Conservation (phyloP, 2,797 vertebrate species). For the Tragelaphus oryx region DNA sequence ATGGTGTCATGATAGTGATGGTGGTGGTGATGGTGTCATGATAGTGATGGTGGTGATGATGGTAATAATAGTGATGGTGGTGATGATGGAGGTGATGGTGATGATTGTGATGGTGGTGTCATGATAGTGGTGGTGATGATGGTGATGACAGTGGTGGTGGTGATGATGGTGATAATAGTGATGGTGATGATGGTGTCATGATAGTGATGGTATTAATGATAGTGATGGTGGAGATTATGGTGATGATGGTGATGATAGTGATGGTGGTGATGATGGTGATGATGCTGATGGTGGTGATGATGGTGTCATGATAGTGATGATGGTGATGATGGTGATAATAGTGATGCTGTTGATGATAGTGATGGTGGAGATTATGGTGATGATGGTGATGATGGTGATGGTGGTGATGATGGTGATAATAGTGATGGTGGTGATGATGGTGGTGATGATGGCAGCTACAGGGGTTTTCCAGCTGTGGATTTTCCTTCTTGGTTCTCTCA, state of each 20-base stretch:
- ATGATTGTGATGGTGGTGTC: accelerated
- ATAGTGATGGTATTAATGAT: too few relatives aligned
- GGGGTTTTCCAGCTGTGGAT: background rate
- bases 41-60: too few relatives aligned
- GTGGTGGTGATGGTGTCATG: accelerated
- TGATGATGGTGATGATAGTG: accelerated
- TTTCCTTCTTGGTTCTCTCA: background rate
- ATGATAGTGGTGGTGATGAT: accelerated
- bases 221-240: accelerated
- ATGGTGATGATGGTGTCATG: too few relatives aligned
- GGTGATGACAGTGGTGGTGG: accelerated
- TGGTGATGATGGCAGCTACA: background rate
- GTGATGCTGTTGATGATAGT: accelerated
- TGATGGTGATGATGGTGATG: too few relatives aligned
- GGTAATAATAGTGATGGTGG: accelerated
- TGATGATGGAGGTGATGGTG: accelerated
- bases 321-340: accelerated
- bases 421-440: accelerated
- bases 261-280: too few relatives aligned
- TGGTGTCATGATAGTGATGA: accelerated
- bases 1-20: accelerated
- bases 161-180: too few relatives aligned
- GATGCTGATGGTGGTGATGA: accelerated
- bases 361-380: accelerated
- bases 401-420: accelerated